Percentiles rank a stretch among this genome's conserved stretches.
These are phyloP conservation scores for Salvator merianae DNA, from an alignment of 2,113 vertebrate species.

Conservation along the genomic window DNA sequence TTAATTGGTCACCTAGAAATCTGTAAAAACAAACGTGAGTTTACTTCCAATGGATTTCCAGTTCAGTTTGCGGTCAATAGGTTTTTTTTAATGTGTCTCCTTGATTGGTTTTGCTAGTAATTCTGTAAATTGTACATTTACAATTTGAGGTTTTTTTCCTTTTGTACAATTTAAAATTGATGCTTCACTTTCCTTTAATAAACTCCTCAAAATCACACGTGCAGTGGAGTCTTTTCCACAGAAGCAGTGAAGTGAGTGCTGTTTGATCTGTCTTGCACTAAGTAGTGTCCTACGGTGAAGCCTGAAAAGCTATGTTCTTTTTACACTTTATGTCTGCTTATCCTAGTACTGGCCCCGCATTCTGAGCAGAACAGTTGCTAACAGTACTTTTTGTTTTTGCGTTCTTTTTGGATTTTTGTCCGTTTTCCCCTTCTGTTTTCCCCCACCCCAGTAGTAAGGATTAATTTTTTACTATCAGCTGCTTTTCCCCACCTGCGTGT, in stretches of 20 bases:
- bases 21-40: constrained; percentile 73
- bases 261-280: constrained; percentile 66
- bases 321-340: background rate
- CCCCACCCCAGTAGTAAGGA: too few relatives aligned
- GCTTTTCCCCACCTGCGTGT: background rate
- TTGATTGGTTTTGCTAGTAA: constrained; percentile 89
- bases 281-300: constrained; percentile 1
- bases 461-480: background rate
- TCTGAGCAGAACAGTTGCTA: background rate
- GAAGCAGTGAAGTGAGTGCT: constrained; percentile 64
- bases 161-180: constrained; percentile 97
- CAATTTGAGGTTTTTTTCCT: constrained; percentile 85
- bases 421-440: too few relatives aligned
- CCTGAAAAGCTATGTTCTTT: background rate
- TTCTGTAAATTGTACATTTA: constrained; percentile 93
- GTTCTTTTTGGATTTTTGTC: too few relatives aligned
- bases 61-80: constrained; percentile 83
- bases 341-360: background rate
- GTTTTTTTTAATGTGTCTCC: constrained; percentile 87
- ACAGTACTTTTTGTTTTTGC: background rate
- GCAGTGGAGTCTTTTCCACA: constrained; percentile 74
- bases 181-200: constrained; percentile 93
- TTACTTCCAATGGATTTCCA: constrained; percentile 81
- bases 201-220: constrained; percentile 87
- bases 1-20: constrained; percentile 72